Evolutionary conservation across 1,140 invertebrate genomes (phyloP), one percentile per base, ranked within the genome.

Genomic region (Monochamus saltuarius): DNA sequence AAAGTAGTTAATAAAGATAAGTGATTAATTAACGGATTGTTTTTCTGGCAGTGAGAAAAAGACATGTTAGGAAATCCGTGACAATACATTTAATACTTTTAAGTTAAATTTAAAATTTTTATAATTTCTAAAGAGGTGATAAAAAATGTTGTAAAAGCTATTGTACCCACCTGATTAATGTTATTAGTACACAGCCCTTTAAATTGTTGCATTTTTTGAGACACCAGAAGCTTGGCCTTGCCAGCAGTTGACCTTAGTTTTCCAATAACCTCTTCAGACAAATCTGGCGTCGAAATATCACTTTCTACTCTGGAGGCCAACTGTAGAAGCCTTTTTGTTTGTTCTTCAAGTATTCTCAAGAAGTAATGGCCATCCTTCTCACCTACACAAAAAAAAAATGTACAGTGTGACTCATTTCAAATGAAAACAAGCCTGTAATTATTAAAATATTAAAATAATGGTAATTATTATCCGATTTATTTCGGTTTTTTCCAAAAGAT

Each of bases 161-260:
- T 19, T 17, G 22, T 19, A 29, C 45, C 82, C 78, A 92, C 90
- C 65, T 73, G 70, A 65, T 64, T 77, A 70, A 92, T 85, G 77
- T 92, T 91, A 74, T 90, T 89, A 13, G 87, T 81, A 75, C 90
- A 92, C 8, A 92, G 77, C 58, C 75, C 94, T 81, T 89, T 85
- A 78, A 98, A 98, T 77, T 98, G 95, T 75, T 94, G 89, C 84
- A 97, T 94, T 75, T 97, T 98, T 79, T 97, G 91, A 11, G 87
- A 87, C 9, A 93, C 86, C 47, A 98, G 78, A 46, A 98, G 80
- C 59, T 91, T 84, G 7, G 94, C 94, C 80, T 97, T 97, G 13
- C 95, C 95, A 17, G 92, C 86, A 11, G 94, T 92, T 8, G 94
- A 89, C 46, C 92, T 81, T 38, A 97, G 80, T 70, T 91, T 85